Conservation (phyloP, 2,888 invertebrate species). For the Orchestes rusci region DNA sequence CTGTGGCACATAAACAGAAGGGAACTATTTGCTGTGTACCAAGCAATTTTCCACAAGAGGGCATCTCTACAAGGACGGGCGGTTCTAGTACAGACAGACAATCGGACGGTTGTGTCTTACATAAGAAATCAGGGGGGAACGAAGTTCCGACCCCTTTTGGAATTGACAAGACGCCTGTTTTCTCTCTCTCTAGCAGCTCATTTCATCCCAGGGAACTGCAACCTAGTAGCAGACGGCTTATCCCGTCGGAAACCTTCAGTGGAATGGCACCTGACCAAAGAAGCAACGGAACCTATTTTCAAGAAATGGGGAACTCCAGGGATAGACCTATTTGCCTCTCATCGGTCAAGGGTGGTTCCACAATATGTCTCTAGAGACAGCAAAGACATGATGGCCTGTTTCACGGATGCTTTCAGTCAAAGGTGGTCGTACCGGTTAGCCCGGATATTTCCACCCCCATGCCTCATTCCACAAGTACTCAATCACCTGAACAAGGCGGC, state of each 20-base stretch:
- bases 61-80: not conserved
- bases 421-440: conserved; percentile 17
- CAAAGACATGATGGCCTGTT: conserved; percentile 16
- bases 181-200: not conserved
- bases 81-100: not conserved
- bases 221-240: not conserved
- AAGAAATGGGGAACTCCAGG: conserved; percentile 21
- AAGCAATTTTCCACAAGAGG: not conserved
- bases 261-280: not conserved
- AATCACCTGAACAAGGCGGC: conserved; percentile 25
- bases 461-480: conserved; percentile 28
- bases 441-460: conserved; percentile 34
- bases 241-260: not conserved
- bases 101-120: not conserved
- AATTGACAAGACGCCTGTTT: not conserved
- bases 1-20: not conserved
- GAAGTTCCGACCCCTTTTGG: not conserved
- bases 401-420: conserved; percentile 25
- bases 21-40: not conserved
- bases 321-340: conserved; percentile 24
- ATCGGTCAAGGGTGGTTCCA: conserved; percentile 14
- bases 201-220: not conserved
- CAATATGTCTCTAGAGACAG: conserved; percentile 16
- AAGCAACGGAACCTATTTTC: not conserved
- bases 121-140: not conserved